phyloP scores from a whole-genome alignment of 2,888 invertebrate species.

The Eristalinus sepulchralis region DNA sequence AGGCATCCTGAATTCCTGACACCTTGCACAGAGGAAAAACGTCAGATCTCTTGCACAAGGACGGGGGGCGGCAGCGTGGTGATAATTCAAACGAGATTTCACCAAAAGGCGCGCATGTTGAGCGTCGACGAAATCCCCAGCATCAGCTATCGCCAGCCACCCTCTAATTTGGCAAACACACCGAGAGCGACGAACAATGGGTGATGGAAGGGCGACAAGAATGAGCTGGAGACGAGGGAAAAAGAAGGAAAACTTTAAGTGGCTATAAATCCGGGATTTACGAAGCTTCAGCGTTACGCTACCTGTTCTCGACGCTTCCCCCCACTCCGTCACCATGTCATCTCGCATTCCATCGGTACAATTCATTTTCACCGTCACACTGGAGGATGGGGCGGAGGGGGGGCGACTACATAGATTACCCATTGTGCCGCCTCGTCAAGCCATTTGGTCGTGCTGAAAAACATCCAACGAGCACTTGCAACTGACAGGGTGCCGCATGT shows the following conservation, averaged over 20 bases:
- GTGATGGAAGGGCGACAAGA: slow-evolving; percentile 5
- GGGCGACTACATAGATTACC: slow-evolving; percentile 53
- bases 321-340: slow-evolving; percentile 5
- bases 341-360: slow-evolving; percentile 30
- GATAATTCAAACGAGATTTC: slow-evolving; percentile 69
- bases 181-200: slow-evolving; percentile 32
- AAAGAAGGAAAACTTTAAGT: slow-evolving; percentile 78
- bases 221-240: not conserved
- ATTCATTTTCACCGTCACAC: slow-evolving; percentile 32
- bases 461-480: slow-evolving; percentile 52
- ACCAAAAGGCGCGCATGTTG: slow-evolving; percentile 47
- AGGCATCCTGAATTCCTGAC: slow-evolving; percentile 56
- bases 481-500: slow-evolving; percentile 61
- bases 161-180: slow-evolving; percentile 55
- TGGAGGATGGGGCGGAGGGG: not conserved
- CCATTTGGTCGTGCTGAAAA: slow-evolving; percentile 20
- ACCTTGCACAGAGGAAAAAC: slow-evolving; percentile 52
- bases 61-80: slow-evolving; percentile 31
- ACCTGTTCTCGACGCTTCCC: slow-evolving; percentile 14
- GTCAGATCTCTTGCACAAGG: slow-evolving; percentile 17
- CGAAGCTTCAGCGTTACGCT: slow-evolving; percentile 59
- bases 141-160: not conserved
- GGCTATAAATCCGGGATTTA: slow-evolving; percentile 78
- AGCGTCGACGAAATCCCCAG: slow-evolving; percentile 20
- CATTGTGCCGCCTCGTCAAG: slow-evolving; percentile 54